Evolutionary conservation across 2,888 invertebrate genomes (phyloP).

Genomic region (Ernsta delagoae): DNA sequence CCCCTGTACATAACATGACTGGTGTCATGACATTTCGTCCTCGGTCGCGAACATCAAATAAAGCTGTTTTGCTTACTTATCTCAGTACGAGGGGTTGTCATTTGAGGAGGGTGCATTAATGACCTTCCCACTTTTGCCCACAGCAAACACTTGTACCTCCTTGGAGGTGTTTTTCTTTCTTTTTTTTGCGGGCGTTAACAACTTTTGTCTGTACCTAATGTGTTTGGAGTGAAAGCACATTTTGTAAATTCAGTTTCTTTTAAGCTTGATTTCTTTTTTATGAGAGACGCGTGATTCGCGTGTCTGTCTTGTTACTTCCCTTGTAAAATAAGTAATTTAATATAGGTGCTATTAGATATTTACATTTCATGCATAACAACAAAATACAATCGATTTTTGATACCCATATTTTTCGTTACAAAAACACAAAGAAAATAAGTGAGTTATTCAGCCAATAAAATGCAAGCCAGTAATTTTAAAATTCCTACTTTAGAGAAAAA

Average conservation of each 20-base stretch:
- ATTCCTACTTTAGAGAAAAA: too few species aligned
- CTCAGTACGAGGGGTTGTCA: conserved; percentile 61
- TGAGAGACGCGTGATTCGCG: not conserved
- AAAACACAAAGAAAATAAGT: too few species aligned
- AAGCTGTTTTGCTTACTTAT: conserved; percentile 83
- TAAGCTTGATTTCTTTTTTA: conserved; percentile 38
- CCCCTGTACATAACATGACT: conserved; percentile 44
- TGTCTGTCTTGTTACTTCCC: too few species aligned
- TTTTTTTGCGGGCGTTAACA: conserved; percentile 52
- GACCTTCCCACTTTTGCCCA: conserved; percentile 55
- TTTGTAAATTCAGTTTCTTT: conserved; percentile 45
- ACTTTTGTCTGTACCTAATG: conserved; percentile 63
- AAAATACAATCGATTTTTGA: too few species aligned
- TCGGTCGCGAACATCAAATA: conserved; percentile 79
- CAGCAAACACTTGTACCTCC: conserved; percentile 57
- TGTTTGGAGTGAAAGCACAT: conserved; percentile 63
- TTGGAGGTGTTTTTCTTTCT: conserved; percentile 58
- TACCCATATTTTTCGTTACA: too few species aligned
- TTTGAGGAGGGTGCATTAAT: conserved; percentile 76
- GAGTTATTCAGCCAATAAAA: too few species aligned
- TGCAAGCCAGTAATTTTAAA: too few species aligned
- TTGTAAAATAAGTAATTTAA: too few species aligned
- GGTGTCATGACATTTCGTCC: conserved; percentile 60
- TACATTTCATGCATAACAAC: too few species aligned
- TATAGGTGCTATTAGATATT: too few species aligned